Evolutionary conservation across 2,888 invertebrate genomes (phyloP).

Genomic region (Caenorhabditis afra): DNA sequence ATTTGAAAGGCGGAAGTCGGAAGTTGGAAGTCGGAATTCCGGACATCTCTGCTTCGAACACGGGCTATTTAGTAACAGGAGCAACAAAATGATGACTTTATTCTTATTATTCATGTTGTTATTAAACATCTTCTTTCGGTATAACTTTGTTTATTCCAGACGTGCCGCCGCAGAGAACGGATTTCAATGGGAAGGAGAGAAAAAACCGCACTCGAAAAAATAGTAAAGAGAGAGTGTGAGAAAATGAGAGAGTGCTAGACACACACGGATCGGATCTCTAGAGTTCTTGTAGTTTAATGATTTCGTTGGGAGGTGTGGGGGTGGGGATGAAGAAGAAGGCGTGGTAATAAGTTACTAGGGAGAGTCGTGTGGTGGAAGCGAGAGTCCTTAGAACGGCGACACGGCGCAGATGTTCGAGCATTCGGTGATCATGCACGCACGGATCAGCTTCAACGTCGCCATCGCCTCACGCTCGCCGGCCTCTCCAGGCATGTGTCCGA

Average conservation of each 20-base stretch:
- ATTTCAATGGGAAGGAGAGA: too few species aligned
- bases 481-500: slow-evolving; percentile 80
- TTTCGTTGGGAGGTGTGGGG: slow-evolving; percentile 10
- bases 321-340: slow-evolving; percentile 5
- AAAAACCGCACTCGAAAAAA: slow-evolving; percentile 30
- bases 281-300: too few species aligned
- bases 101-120: background rate
- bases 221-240: slow-evolving; percentile 1
- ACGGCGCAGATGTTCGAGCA: slow-evolving; percentile 70
- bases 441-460: slow-evolving; percentile 77
- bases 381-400: slow-evolving; percentile 32
- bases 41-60: too few species aligned
- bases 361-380: background rate
- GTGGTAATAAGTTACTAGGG: background rate
- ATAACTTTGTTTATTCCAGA: slow-evolving; percentile 54
- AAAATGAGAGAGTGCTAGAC: background rate
- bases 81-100: slow-evolving; percentile 49
- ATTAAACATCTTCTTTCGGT: background rate
- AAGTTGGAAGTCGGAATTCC: too few species aligned
- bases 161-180: slow-evolving; percentile 26
- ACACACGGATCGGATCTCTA: too few species aligned
- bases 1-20: too few species aligned
- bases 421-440: slow-evolving; percentile 78
- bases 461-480: slow-evolving; percentile 79
- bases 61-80: too few species aligned